Percentiles rank a stretch among this genome's conserved stretches.
phyloP scores from a whole-genome alignment of 2,113 vertebrate species.

The Gopherus flavomarginatus region DNA sequence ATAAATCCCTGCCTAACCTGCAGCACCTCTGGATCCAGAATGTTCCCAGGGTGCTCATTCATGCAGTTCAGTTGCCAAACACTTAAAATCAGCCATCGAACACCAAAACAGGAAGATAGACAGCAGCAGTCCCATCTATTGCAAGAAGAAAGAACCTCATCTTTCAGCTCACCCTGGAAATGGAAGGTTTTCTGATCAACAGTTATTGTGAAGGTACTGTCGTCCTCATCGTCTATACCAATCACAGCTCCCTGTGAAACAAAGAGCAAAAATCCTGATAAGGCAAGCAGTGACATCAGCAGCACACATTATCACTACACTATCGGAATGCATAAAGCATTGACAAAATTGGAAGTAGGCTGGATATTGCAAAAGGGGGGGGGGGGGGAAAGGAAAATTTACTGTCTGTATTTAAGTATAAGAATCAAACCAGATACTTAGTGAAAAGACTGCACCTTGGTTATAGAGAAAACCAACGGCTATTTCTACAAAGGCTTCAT shows the following conservation, averaged over 20 bases:
- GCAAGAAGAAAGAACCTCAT: constrained; percentile 75
- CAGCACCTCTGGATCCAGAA: constrained; percentile 79
- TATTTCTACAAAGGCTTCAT: neutral
- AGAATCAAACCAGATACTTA: constrained; percentile 5
- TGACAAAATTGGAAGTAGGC: constrained; percentile 57
- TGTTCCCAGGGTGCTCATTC: constrained; percentile 72
- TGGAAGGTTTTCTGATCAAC: constrained; percentile 99
- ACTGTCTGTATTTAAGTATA: neutral
- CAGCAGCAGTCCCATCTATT: constrained; percentile 61
- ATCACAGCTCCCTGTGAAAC: constrained; percentile 99
- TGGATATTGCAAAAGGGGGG: constrained; percentile 6
- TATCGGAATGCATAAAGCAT: constrained; percentile 73
- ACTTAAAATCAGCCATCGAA: constrained; percentile 74
- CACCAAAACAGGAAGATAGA: constrained; percentile 35
- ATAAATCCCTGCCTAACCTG: constrained; percentile 81
- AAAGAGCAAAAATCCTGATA: constrained; percentile 88
- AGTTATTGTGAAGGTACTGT: constrained; percentile 99
- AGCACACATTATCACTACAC: constrained; percentile 82
- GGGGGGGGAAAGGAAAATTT: neutral
- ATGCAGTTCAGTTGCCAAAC: constrained; percentile 74
- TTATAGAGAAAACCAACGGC: neutral
- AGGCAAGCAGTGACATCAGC: constrained; percentile 91
- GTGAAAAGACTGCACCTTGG: neutral
- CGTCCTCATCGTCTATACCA: constrained; percentile 99
- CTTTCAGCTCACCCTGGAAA: constrained; percentile 96